Conservation (phyloP, 2,888 invertebrate species). For the Iphiclides podalirius region DNA sequence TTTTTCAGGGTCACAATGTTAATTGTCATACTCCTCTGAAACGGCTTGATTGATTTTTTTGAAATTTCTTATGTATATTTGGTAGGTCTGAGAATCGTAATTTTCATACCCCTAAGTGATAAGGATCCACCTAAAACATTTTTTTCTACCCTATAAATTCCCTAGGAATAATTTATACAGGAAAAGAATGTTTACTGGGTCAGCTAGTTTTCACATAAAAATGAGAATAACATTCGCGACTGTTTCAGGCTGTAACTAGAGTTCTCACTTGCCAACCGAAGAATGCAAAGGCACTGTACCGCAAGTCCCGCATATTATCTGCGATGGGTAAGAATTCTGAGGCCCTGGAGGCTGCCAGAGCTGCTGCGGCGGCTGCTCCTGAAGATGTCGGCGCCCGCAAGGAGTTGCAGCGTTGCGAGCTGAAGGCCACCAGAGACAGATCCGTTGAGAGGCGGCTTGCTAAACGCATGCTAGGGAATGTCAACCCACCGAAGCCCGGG, state of each 20-base stretch:
- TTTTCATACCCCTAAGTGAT: no score
- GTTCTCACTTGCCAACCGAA: constrained; percentile 91
- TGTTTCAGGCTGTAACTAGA: constrained; percentile 85
- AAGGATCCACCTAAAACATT: no score
- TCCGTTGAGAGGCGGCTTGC: constrained; percentile 69
- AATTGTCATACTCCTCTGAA: no score
- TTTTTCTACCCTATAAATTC: no score
- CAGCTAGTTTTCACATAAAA: no score
- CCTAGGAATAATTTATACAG: no score
- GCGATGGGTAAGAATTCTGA: constrained; percentile 82
- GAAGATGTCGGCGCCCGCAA: constrained; percentile 56
- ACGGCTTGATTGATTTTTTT: no score
- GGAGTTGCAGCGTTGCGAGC: constrained; percentile 66
- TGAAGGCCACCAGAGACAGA: constrained; percentile 60
- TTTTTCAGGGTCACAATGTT: no score
- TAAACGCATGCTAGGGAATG: constrained; percentile 46
- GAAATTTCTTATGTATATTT: no score
- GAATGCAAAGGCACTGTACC: constrained; percentile 94
- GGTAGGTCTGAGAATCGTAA: no score
- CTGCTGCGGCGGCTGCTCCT: constrained; percentile 63
- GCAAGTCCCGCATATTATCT: constrained; percentile 81
- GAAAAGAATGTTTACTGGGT: no score
- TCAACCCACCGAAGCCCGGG: constrained; percentile 28
- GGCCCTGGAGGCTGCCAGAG: constrained; percentile 81
- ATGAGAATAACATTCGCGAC: no score